Percentiles rank a stretch among this genome's conserved stretches.
Conservation (phyloP, 2,113 vertebrate genomes). For the Phylloscopus whistleri region DNA sequence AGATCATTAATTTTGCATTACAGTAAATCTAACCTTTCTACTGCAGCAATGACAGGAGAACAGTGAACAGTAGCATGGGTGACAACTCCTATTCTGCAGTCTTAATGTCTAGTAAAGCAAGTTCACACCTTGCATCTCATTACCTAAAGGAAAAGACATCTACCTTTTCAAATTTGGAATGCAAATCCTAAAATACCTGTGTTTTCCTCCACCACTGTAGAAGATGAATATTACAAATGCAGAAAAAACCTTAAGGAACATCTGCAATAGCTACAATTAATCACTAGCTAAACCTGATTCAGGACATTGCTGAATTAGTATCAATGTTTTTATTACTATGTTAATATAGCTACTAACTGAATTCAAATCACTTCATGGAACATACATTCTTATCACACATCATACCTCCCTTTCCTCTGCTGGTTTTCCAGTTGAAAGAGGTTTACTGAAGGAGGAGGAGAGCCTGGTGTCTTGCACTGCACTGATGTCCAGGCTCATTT, state of each 20-base stretch:
- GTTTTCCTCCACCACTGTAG: background rate
- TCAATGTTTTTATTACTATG: background rate
- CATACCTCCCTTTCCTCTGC: constrained; percentile 62
- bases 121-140: background rate
- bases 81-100: background rate
- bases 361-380: background rate
- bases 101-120: background rate
- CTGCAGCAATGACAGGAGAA: background rate
- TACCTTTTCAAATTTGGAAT: background rate
- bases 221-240: background rate
- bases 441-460: constrained; percentile 50
- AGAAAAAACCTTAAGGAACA: background rate
- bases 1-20: background rate
- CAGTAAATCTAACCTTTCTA: background rate
- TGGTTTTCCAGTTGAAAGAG: constrained; percentile 1
- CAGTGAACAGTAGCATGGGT: background rate
- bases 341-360: background rate
- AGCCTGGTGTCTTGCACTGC: constrained; percentile 76
- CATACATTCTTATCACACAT: background rate
- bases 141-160: background rate
- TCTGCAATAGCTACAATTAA: background rate
- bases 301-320: background rate
- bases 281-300: background rate
- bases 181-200: background rate
- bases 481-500: constrained; percentile 95